A percentile compares a stretch with the other conserved stretches of the same genome.
These are phyloP conservation scores for Lasioglossum figueresi DNA, from an alignment of 2,888 invertebrate species.

Conservation along the genomic window DNA sequence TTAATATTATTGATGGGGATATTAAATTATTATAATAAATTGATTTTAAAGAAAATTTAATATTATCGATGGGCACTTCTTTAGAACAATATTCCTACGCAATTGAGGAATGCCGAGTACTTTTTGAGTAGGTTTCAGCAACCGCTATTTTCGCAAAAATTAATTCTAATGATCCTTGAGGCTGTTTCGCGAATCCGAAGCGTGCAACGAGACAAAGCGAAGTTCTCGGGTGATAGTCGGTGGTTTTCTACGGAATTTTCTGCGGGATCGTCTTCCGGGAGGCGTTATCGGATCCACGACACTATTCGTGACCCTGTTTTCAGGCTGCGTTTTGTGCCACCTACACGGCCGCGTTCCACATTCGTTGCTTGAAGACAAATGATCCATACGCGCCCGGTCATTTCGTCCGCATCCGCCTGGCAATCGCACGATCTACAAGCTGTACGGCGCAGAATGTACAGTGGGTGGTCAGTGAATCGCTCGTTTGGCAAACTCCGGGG, in stretches of 20 bases:
- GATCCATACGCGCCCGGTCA: conserved; percentile 71
- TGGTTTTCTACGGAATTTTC: conserved; percentile 19
- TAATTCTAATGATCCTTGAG: not conserved
- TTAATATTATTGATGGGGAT: too few species aligned
- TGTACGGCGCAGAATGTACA: conserved; percentile 75
- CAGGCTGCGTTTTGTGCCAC: conserved; percentile 48
- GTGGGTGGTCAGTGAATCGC: conserved; percentile 79
- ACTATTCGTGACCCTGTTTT: conserved; percentile 63
- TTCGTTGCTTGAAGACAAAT: conserved; percentile 73
- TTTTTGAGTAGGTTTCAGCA: too few species aligned
- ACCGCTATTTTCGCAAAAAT: not conserved
- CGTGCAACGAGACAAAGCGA: not conserved
- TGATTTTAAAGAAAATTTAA: too few species aligned
- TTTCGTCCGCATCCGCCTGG: conserved; percentile 75
- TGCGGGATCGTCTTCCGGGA: conserved; percentile 40
- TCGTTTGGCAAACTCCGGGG: conserved; percentile 68
- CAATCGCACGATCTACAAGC: conserved; percentile 79
- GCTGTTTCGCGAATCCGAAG: not conserved
- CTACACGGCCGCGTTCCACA: conserved; percentile 64
- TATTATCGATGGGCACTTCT: too few species aligned
- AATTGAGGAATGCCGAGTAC: too few species aligned
- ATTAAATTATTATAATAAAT: too few species aligned
- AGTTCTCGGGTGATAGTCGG: not conserved
- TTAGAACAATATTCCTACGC: too few species aligned
- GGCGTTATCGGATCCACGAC: conserved; percentile 35